These are phyloP conservation scores for Melopsittacus undulatus DNA, from an alignment of 2,797 vertebrate genomes.

Conservation along the genomic window DNA sequence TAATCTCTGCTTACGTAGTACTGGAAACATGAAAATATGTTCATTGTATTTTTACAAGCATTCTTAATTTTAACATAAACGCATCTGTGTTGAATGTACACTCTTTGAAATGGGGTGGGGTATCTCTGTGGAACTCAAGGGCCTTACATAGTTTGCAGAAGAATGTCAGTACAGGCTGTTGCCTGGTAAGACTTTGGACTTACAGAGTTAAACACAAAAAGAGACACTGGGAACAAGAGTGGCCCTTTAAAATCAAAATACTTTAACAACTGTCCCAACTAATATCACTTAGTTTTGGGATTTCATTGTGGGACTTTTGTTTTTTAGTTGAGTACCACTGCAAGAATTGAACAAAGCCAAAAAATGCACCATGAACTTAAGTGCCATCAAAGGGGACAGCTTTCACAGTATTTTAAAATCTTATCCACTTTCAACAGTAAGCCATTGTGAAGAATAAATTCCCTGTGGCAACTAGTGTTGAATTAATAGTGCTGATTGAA, in stretches of 20 bases:
- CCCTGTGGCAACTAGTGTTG: neutral
- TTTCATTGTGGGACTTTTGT: neutral
- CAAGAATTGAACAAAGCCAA: constrained; percentile 5
- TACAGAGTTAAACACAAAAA: neutral
- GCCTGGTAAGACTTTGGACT: neutral
- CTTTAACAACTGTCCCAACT: neutral
- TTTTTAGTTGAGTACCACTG: constrained; percentile 14
- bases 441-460: neutral
- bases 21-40: neutral
- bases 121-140: neutral
- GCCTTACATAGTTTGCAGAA: neutral
- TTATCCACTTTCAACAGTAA: neutral
- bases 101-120: neutral
- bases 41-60: neutral
- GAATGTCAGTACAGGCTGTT: neutral
- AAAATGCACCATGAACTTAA: constrained; percentile 14
- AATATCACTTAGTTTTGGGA: neutral
- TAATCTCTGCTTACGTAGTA: neutral
- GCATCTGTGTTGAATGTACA: neutral
- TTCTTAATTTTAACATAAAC: neutral
- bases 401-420: neutral
- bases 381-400: neutral
- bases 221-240: neutral
- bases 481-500: neutral
- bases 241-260: constrained; percentile 8